Evolutionary conservation across 2,113 vertebrate genomes (phyloP).

Genomic region (Dicerorhinus sumatrensis): DNA sequence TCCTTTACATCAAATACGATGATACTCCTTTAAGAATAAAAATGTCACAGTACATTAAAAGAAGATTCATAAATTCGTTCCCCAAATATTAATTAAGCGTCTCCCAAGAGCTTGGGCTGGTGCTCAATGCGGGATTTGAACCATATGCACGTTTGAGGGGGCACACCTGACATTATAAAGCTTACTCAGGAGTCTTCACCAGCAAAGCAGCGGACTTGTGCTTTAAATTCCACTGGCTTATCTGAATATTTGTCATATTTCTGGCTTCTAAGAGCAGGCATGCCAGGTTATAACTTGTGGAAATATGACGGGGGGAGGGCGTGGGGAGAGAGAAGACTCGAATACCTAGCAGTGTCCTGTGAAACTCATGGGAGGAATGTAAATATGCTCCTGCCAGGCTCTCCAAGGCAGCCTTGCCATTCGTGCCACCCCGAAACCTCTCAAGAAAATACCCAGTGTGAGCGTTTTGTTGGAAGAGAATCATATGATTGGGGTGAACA

Average conservation of each 20-base stretch:
- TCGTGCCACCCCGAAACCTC: background rate
- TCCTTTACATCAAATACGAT: background rate
- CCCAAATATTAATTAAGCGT: rapidly evolving
- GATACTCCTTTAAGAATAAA: background rate
- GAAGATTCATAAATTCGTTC: too few relatives aligned
- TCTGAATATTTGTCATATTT: constrained; percentile 79
- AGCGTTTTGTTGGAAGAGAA: background rate
- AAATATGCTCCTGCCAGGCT: background rate
- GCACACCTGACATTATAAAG: background rate
- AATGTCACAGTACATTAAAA: background rate
- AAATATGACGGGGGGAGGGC: background rate
- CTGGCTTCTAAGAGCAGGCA: constrained; percentile 22
- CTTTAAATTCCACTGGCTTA: constrained; percentile 67
- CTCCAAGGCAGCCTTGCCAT: background rate
- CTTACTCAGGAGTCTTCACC: background rate
- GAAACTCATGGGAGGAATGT: background rate
- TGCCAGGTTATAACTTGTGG: constrained; percentile 62
- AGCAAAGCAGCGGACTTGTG: background rate
- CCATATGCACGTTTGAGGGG: background rate
- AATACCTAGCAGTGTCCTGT: too few relatives aligned
- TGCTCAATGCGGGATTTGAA: background rate
- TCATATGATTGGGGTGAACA: background rate
- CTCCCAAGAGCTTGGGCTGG: background rate
- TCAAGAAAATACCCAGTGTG: background rate
- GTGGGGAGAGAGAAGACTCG: background rate